phyloP scores from a whole-genome alignment of 2,888 invertebrate species.

The Smittia sp. region DNA sequence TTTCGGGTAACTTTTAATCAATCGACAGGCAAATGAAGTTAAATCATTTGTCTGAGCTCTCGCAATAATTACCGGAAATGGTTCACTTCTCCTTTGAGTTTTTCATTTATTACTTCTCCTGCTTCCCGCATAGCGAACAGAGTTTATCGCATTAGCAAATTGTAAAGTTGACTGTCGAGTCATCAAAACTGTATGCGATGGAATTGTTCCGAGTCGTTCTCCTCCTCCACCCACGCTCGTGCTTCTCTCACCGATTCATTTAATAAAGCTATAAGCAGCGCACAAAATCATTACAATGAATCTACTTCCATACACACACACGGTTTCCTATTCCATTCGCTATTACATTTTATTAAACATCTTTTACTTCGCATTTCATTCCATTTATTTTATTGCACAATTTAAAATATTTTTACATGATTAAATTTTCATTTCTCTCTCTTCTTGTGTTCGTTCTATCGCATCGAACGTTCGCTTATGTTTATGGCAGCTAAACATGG shows the following conservation, averaged over 20 bases:
- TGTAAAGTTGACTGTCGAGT: background rate
- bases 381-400: slow-evolving; percentile 38
- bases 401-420: slow-evolving; percentile 39
- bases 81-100: background rate
- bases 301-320: background rate
- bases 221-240: background rate
- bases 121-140: too few relatives aligned
- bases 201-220: background rate
- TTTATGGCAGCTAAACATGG: slow-evolving; percentile 22
- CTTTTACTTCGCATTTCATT: slow-evolving; percentile 20
- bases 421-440: slow-evolving; percentile 35
- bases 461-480: background rate
- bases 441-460: background rate
- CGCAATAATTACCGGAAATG: slow-evolving; percentile 15
- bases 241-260: background rate
- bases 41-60: too few relatives aligned
- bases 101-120: background rate
- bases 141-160: slow-evolving; percentile 3
- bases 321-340: background rate
- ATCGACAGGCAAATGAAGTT: background rate
- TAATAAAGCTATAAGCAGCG: slow-evolving; percentile 16
- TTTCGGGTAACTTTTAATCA: background rate
- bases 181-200: background rate
- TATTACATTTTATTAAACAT: slow-evolving; percentile 7
- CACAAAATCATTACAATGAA: background rate